These are phyloP conservation scores for Schizaphis graminum DNA, from an alignment of 2,888 invertebrate genomes.

Conservation along the genomic window DNA sequence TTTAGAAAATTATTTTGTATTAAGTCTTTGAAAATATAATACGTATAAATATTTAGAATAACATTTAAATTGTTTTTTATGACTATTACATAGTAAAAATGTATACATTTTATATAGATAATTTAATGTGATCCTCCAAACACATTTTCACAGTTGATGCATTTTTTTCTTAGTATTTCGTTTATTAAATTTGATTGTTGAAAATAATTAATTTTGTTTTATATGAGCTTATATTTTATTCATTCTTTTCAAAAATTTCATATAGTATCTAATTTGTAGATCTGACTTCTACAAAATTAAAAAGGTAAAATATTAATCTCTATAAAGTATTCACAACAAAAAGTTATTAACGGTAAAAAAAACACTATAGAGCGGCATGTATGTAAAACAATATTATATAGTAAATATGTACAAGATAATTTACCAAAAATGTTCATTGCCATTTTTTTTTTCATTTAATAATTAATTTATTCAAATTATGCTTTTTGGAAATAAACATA, in stretches of 20 bases:
- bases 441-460: neutral
- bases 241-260: neutral
- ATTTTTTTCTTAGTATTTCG: neutral
- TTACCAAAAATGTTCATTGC: neutral
- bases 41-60: neutral
- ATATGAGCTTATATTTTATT: neutral
- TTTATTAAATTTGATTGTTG: neutral
- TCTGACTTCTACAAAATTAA: neutral
- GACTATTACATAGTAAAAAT: neutral
- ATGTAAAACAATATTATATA: neutral
- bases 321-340: neutral
- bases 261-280: neutral
- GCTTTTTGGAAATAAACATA: neutral
- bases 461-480: neutral
- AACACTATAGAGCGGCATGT: neutral
- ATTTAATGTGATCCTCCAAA: neutral
- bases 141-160: neutral
- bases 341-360: neutral
- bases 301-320: neutral
- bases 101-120: neutral
- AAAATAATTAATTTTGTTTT: neutral
- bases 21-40: neutral
- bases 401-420: neutral
- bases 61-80: neutral
- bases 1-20: neutral